Evolutionary conservation across 1,140 invertebrate species (phyloP), one percentile per base, ranked within the genome.

Genomic region (Drosophila sturtevanti): DNA sequence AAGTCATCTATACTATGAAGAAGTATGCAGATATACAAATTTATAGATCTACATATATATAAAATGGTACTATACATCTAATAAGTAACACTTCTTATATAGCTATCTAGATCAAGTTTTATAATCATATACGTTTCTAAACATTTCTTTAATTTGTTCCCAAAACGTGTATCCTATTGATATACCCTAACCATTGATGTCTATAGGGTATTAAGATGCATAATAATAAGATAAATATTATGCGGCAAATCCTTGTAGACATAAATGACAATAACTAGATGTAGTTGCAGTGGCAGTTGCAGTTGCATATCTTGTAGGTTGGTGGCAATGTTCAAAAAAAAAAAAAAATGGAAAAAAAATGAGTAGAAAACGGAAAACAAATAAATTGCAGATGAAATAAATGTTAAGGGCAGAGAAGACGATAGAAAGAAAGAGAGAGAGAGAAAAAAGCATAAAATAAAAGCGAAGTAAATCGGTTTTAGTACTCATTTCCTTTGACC

Each of bases 211-310:
- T 60, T 31, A 38, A 72, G 71, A 61, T 74, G 72, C 72, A 74
- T 74, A 74, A 74, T 74, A 52, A 73, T 71, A 35, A n/a, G 62
- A 48, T 48, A 71, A 66, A 66, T 71, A 74, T 74, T 74, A 74
- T 73, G 72, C 72, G 72, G 70, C 72, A 60, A 48, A 48, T 48
- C 41, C 41, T 48, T 21, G 41, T 48, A 67, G 22, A 9, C 55
- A 58, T 21, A 58, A 58, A 58, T 31, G 55, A 58, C 55, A 58
- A 58, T 31, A 35, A 35, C n/a, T 35, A 18, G 55, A 11, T 58
- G 55, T 27, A 7, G 31, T 48, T 12, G 1, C 34, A 18, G 14
- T 37, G 6, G 55, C 5, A 7, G 31, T 48, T 12, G 1, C 34
- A 18, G 14, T 37, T 12, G 55, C 5, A 6, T 10, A 9, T 14